Evolutionary conservation across 2,797 vertebrate genomes (phyloP).

Genomic region (Picus viridis): DNA sequence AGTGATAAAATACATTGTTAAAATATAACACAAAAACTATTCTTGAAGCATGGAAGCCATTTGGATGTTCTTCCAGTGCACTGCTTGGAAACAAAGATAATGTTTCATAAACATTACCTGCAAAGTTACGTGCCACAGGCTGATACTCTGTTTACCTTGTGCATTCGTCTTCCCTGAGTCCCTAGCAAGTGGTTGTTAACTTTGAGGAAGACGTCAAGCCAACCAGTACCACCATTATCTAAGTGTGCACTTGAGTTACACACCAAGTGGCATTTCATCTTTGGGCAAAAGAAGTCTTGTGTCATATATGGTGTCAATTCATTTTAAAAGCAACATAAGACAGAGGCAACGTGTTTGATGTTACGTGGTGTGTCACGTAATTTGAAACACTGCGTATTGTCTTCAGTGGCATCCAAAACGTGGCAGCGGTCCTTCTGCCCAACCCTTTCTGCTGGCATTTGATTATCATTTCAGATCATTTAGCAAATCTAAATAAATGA

Average conservation of each 20-base stretch:
- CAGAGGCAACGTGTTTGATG: not conserved
- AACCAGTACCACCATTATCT: not conserved
- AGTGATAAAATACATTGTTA: conserved; percentile 71
- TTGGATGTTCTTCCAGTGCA: conserved; percentile 44
- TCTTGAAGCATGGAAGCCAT: conserved; percentile 65
- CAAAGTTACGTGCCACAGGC: not conserved
- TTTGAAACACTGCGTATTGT: not conserved
- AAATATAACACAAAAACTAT: conserved; percentile 75
- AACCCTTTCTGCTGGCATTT: not conserved
- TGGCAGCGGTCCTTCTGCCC: not conserved
- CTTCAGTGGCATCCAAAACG: not conserved
- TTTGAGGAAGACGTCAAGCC: not conserved
- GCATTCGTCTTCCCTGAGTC: not conserved
- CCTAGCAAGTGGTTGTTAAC: not conserved
- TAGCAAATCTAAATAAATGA: conserved; percentile 49
- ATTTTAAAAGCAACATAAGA: not conserved
- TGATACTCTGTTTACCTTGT: not conserved
- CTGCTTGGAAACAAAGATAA: conserved; percentile 30
- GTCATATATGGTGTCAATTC: not conserved
- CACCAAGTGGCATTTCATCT: not conserved
- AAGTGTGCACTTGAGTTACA: not conserved
- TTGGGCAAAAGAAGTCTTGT: not conserved
- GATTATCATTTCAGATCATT: conserved; percentile 24
- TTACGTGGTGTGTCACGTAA: not conserved
- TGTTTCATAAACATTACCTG: conserved; percentile 31